phyloP scores from a whole-genome alignment of 2,888 invertebrate species.

The Sarcophaga subvicina region DNA sequence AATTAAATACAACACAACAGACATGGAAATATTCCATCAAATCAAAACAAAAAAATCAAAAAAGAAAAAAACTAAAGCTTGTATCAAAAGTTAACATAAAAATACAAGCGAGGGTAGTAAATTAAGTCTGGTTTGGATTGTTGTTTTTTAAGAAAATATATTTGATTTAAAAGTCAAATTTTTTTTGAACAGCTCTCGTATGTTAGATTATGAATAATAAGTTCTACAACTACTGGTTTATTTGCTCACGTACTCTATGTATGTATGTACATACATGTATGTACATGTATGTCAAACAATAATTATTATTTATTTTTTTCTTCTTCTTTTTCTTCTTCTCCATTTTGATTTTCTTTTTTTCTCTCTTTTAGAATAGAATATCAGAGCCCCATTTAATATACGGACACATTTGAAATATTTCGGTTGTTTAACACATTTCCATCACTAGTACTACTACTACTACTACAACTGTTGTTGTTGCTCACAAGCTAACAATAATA shows the following conservation, averaged over 20 bases:
- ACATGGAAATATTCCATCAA: conserved; percentile 29
- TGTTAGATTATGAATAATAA: background rate
- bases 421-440: conserved; percentile 4
- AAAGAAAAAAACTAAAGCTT: background rate
- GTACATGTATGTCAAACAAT: background rate
- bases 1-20: conserved; percentile 39
- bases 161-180: no score
- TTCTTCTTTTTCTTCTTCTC: background rate
- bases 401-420: background rate
- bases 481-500: background rate
- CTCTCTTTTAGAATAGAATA: background rate
- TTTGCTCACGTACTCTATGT: background rate
- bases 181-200: background rate
- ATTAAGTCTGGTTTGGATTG: background rate
- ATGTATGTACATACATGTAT: no score
- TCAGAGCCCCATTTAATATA: background rate
- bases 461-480: background rate
- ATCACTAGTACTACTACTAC: background rate
- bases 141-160: background rate
- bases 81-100: background rate
- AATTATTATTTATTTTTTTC: background rate
- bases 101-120: background rate
- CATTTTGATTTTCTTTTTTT: background rate
- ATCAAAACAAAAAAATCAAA: background rate
- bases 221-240: background rate